Percentiles rank a stretch among this genome's conserved stretches.
Evolutionary conservation across 2,797 vertebrate genomes (phyloP).

Genomic region (Aldrovandia affinis): DNA sequence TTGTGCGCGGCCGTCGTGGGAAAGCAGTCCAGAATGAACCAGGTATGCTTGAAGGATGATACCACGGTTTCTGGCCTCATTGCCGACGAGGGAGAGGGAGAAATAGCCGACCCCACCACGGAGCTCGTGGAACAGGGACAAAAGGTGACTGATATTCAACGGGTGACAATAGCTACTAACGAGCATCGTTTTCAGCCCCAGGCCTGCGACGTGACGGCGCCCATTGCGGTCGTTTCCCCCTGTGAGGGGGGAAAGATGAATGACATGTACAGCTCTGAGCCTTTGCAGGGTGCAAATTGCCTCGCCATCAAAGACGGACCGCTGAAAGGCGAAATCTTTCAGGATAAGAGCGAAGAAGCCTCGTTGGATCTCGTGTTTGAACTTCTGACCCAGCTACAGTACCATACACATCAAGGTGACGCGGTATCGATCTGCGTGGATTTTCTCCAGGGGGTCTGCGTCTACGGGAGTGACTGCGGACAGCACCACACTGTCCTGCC

Average conservation of each 20-base stretch:
- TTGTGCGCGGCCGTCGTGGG: conserved; percentile 85
- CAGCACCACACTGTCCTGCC: conserved; percentile 94
- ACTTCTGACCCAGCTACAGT: conserved; percentile 95
- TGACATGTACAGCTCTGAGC: conserved; percentile 77
- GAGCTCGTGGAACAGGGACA: conserved; percentile 71
- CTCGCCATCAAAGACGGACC: conserved; percentile 77
- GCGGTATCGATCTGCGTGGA: conserved; percentile 92
- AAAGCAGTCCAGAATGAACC: conserved; percentile 78
- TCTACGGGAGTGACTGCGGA: conserved; percentile 90
- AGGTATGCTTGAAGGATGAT: conserved; percentile 78
- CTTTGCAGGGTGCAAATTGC: conserved; percentile 73
- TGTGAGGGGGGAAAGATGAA: conserved; percentile 80
- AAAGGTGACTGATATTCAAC: conserved; percentile 59
- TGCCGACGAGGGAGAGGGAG: conserved; percentile 66
- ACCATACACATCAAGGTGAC: conserved; percentile 95
- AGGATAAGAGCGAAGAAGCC: conserved; percentile 96
- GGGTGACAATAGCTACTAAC: conserved; percentile 53
- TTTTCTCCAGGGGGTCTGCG: conserved; percentile 91
- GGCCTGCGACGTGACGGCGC: conserved; percentile 46
- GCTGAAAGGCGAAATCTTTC: conserved; percentile 84
- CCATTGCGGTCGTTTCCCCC: conserved; percentile 68
- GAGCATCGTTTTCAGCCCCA: conserved; percentile 65
- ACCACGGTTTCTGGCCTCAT: conserved; percentile 70
- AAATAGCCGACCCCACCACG: conserved; percentile 69
- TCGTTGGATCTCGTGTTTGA: conserved; percentile 97